phyloP scores from a whole-genome alignment of 1,140 invertebrate species.

The Chrysopa pallens region DNA sequence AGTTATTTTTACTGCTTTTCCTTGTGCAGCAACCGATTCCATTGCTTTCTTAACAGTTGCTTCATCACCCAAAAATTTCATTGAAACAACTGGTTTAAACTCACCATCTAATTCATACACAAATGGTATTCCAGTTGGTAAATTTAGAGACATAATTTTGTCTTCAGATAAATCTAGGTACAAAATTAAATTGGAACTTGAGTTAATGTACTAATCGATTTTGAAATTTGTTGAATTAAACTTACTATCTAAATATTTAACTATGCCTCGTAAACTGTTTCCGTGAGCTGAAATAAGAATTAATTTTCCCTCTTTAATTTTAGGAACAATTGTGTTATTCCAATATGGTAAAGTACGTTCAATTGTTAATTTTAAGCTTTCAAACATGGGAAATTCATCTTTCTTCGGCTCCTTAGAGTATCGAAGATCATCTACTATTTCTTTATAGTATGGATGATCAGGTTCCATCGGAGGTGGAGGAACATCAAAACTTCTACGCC shows the following conservation, averaged over 20 bases:
- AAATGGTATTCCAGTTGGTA: slow-evolving; percentile 92
- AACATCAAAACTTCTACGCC: slow-evolving; percentile 84
- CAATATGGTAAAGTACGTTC: slow-evolving; percentile 81
- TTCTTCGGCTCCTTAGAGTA: slow-evolving; percentile 55
- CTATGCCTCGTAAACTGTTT: slow-evolving; percentile 85
- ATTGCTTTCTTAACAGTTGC: slow-evolving; percentile 89
- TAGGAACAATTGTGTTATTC: slow-evolving; percentile 40
- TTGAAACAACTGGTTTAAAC: slow-evolving; percentile 67
- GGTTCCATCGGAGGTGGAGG: slow-evolving; percentile 81
- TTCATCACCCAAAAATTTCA: slow-evolving; percentile 87
- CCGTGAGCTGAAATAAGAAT: slow-evolving; percentile 91
- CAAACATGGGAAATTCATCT: slow-evolving; percentile 78
- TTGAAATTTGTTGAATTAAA: slow-evolving; percentile 6
- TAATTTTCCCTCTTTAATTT: neutral
- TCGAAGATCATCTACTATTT: slow-evolving; percentile 63
- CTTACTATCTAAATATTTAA: slow-evolving; percentile 85
- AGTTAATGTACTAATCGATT: too few relatives aligned
- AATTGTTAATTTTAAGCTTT: slow-evolving; percentile 85
- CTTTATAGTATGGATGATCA: slow-evolving; percentile 65
- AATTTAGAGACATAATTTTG: slow-evolving; percentile 79
- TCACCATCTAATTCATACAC: slow-evolving; percentile 86
- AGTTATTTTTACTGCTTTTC: too few relatives aligned
- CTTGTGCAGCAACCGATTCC: slow-evolving; percentile 82
- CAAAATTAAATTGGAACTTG: slow-evolving; percentile 6
- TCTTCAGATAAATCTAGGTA: slow-evolving; percentile 63